Evolutionary conservation across 2,888 invertebrate species (phyloP).

Genomic region (Archaeoteleia sp.): DNA sequence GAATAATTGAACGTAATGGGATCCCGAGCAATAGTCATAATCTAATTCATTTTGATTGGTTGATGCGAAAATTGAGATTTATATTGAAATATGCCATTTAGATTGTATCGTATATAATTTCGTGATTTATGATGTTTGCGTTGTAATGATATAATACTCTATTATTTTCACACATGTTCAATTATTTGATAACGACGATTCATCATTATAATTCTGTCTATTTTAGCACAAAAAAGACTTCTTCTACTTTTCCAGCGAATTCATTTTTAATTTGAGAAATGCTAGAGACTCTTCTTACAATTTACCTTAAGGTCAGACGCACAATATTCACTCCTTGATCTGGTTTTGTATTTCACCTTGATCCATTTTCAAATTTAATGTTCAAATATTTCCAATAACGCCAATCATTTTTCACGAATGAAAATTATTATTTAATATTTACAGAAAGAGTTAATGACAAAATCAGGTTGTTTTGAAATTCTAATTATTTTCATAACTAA

Average conservation of each 20-base stretch:
- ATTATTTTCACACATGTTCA: too few species aligned
- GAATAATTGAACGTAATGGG: slow-evolving; percentile 16
- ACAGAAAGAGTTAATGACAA: too few species aligned
- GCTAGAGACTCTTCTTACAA: slow-evolving; percentile 25
- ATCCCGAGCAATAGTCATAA: slow-evolving; percentile 15
- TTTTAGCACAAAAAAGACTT: too few species aligned
- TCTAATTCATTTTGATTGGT: slow-evolving; percentile 20
- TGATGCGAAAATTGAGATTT: slow-evolving; percentile 13
- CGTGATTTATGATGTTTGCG: too few species aligned
- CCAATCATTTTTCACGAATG: too few species aligned
- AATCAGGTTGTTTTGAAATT: too few species aligned
- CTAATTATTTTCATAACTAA: too few species aligned
- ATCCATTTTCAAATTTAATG: slow-evolving; percentile 46
- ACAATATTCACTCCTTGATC: slow-evolving; percentile 41
- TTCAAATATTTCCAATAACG: too few species aligned
- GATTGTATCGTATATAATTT: slow-evolving; percentile 3
- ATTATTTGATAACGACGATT: too few species aligned
- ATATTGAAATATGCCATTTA: not conserved
- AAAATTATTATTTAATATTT: too few species aligned
- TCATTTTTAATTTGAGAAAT: slow-evolving; percentile 24
- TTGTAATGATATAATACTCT: too few species aligned
- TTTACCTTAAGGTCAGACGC: slow-evolving; percentile 25
- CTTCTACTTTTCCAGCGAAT: slow-evolving; percentile 10
- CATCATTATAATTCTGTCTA: too few species aligned
- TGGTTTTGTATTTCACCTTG: slow-evolving; percentile 30